These are phyloP conservation scores for Ophion ellenae DNA, from an alignment of 2,888 invertebrate species.

Conservation along the genomic window DNA sequence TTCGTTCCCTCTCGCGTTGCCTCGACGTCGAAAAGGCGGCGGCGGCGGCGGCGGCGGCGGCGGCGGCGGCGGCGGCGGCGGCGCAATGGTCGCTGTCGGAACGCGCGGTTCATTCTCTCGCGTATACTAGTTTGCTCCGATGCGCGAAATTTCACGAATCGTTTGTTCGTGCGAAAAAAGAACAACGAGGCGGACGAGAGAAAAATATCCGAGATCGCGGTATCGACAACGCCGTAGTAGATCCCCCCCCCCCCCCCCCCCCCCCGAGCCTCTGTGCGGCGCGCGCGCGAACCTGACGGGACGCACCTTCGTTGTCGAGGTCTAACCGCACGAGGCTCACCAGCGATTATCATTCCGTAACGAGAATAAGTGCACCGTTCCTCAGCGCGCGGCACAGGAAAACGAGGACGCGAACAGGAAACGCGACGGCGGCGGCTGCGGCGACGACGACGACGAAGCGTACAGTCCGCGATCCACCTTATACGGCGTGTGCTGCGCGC, in stretches of 20 bases:
- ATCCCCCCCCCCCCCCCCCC: neutral
- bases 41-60: neutral
- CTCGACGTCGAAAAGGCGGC: neutral
- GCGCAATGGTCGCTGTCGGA: slow-evolving; percentile 79
- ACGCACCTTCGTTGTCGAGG: too few relatives aligned
- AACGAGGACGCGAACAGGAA: neutral
- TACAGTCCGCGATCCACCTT: slow-evolving; percentile 4
- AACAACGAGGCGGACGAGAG: neutral
- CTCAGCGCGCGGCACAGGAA: neutral
- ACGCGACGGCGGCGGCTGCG: slow-evolving; percentile 25
- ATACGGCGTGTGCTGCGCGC: neutral
- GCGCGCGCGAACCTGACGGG: too few relatives aligned
- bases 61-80: slow-evolving; percentile 37
- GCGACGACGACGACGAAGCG: slow-evolving; percentile 31
- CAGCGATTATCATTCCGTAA: neutral
- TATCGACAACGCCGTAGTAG: neutral
- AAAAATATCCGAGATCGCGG: neutral
- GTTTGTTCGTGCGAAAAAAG: neutral
- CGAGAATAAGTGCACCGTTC: neutral
- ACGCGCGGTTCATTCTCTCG: slow-evolving; percentile 42
- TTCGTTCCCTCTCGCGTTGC: neutral
- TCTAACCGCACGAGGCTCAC: too few relatives aligned
- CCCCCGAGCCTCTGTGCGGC: too few relatives aligned
- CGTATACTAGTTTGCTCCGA: neutral
- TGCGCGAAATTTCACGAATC: neutral